These are phyloP conservation scores for Dipus sagitta DNA, from an alignment of 2,797 vertebrate species.

Conservation along the genomic window DNA sequence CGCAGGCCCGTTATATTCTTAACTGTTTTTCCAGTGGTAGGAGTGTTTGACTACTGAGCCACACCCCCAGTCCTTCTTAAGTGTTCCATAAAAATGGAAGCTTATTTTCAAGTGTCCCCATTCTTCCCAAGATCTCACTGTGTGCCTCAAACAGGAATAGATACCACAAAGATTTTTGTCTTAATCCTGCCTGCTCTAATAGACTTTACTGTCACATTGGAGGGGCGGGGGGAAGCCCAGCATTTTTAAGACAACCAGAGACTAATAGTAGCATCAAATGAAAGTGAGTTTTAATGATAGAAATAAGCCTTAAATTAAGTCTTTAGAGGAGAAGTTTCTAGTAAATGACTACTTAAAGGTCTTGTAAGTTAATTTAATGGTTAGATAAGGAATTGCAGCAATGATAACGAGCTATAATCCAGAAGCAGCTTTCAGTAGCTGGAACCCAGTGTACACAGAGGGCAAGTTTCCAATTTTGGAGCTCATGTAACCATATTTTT, in stretches of 20 bases:
- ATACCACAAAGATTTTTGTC: not conserved
- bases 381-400: not conserved
- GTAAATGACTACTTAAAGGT: not conserved
- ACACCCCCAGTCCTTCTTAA: not conserved
- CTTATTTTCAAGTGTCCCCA: not conserved
- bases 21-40: not conserved
- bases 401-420: rapidly evolving
- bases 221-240: not conserved
- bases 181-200: not conserved
- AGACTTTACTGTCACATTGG: not conserved
- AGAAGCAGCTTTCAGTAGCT: not conserved
- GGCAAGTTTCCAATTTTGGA: not conserved
- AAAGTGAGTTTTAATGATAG: not conserved
- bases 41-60: not conserved
- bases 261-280: not conserved
- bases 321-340: not conserved
- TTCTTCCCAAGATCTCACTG: not conserved
- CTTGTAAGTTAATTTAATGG: not conserved
- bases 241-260: not conserved
- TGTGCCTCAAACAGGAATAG: slow-evolving; percentile 4
- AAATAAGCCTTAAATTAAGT: not conserved
- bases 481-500: not conserved
- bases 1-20: not conserved
- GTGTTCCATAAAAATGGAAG: slow-evolving; percentile 40
- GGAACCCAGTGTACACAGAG: not conserved